Conservation (phyloP, 1,140 invertebrate species). For the Euwallacea similis region DNA sequence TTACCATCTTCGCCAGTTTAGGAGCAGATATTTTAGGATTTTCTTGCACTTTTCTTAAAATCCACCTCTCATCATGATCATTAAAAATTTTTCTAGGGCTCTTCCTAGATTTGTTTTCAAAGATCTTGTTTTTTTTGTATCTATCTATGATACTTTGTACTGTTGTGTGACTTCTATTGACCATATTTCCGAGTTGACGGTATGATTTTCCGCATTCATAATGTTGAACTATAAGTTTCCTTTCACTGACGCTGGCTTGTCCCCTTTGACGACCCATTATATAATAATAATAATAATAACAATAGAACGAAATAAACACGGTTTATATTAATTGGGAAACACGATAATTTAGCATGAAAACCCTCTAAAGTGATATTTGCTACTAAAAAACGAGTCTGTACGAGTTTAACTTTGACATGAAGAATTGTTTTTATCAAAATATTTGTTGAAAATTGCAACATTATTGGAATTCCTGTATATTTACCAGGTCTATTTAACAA, state of each 20-base stretch:
- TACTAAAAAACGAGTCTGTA: background rate
- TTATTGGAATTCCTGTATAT: background rate
- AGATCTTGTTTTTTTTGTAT: background rate
- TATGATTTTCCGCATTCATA: no score
- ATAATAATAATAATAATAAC: no score
- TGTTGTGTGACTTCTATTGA: background rate
- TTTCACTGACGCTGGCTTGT: no score
- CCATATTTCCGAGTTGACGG: background rate
- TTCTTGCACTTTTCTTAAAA: no score
- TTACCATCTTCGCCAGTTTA: no score
- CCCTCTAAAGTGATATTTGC: no score
- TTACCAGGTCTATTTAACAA: background rate
- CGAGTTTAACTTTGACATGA: background rate
- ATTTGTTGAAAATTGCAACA: background rate
- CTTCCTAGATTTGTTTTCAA: background rate
- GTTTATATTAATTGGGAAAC: background rate
- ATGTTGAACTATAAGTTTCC: no score
- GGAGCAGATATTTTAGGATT: no score
- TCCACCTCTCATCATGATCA: background rate
- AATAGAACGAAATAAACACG: background rate
- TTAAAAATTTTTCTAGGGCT: conserved; percentile 2
- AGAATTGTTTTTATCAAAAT: conserved; percentile 1
- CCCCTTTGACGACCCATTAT: no score
- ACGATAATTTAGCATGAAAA: no score
- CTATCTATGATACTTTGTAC: background rate